Base-by-base conservation (phyloP, 2,113 vertebrate genomes). In the Smithornis capensis region DNA sequence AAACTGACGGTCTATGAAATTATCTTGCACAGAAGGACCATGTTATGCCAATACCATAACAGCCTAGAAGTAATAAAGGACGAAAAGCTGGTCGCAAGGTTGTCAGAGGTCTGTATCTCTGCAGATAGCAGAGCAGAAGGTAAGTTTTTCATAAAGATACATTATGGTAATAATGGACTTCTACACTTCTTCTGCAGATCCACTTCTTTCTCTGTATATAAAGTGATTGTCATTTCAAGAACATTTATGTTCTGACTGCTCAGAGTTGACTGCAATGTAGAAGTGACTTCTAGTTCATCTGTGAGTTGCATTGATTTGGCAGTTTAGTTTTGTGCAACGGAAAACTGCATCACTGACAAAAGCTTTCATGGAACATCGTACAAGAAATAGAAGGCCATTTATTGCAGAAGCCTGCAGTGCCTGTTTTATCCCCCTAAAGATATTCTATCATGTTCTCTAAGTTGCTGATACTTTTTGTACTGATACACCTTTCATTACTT, bases 21-120 rank as follows among this genome's bases (percentile, higher is more conserved):
- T 27, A 55, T 35, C 62, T 67, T 35, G 24, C 3, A 28, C 7
- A 79, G 42, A 45, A 87, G 6, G 25, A 59, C 12, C 0, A 0
- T n/a, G 13, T 27, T 42, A 44, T 24, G 8, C 25, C 64, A 80
- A 28, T 6, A 10, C 12, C 24, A 27, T 18, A 40, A 56, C 2
- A 68, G n/a, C 4, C 44, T 45, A 10, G 7, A 33, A 16, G 7
- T 28, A 5, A 12, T 45, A 52, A 22, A 70, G 35, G 35, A 86
- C 7, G 22, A 67, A 68, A 47, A 45, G 12, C 23, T 65, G 29
- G 7, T 12, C 7, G 2, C 56, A 56, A 27, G 42, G 18, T 18
- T 44, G 18, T 24, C 19, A 45, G 49, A 9, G 11, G 10, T 47
- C 56, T 52, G 4, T 21, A n/a, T 52, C 63, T 73, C 67, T 79